Base-by-base conservation (phyloP, 2,113 vertebrate species). In the Brachyistius frenatus region DNA sequence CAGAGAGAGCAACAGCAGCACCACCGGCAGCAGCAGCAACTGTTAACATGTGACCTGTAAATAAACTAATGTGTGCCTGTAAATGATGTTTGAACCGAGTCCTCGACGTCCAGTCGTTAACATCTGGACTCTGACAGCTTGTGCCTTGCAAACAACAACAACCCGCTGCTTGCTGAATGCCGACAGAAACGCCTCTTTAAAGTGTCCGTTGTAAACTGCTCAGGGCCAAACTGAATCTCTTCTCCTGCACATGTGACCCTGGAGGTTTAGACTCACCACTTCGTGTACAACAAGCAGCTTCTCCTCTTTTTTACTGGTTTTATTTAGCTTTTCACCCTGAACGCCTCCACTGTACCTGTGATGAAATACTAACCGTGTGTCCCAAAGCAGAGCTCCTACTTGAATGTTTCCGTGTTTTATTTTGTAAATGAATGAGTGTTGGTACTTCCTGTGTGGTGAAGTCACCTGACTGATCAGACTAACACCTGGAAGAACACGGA, bases 51-150 rank as follows among this genome's bases (percentile, higher is more conserved):
- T 81, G 65, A 92, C 88, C 85, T 98, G 97, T 96, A 97, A 95
- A 97, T 97, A 95, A 96, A 98, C 96, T 96, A 97, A 97, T 96
- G 93, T 81, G 90, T 95, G 95, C 95, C 96, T 96, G 96, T 97
- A 96, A 94, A 95, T 95, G 88, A 93, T 94, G 93, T 87, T 90
- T 91, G 91, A 94, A 94, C 87, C 77, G 86, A 94, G 90, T 93
- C 90, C 89, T 95, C 96, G 96, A 96, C 96, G 96, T 92, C 88
- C 91, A 93, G 89, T 92, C 75, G 96, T 88, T 97, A 97, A 95
- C 96, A 96, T 82, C 93, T 90, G 93, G 92, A 44, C 91, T 86
- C 63, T 72, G 49, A 44, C 83, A 90, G 96, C 97, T 96, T 96
- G 89, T 93, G 96, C 95, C 89, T 94, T 94, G 86, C 95, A 80